These are phyloP conservation scores for Pinna nobilis DNA, from an alignment of 1,140 invertebrate species.

Conservation along the genomic window DNA sequence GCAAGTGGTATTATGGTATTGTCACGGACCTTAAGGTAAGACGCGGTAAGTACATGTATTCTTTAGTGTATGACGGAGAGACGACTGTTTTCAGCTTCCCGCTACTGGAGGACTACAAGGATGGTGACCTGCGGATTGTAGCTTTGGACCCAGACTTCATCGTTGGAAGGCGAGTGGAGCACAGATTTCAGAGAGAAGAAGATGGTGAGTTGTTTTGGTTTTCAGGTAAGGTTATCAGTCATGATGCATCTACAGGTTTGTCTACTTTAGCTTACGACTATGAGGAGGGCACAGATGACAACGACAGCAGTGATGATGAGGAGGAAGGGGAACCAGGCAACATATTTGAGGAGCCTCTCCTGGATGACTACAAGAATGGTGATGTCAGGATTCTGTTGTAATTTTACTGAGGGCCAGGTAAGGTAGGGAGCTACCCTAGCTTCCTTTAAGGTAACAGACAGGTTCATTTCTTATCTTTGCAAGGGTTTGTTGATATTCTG, in stretches of 20 bases:
- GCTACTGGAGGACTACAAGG: background rate
- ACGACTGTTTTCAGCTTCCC: background rate
- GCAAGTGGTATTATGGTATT: slow-evolving; percentile 17
- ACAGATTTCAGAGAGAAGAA: too few relatives aligned
- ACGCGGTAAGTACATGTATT: too few relatives aligned
- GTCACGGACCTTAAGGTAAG: slow-evolving; percentile 13
- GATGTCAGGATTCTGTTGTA: slow-evolving; percentile 16
- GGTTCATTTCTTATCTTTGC: too few relatives aligned
- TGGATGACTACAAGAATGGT: slow-evolving; percentile 5
- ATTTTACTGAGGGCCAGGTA: too few relatives aligned
- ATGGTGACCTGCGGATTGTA: background rate
- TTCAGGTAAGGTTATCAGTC: background rate
- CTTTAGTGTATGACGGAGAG: slow-evolving; percentile 21
- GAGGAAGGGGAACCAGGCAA: background rate
- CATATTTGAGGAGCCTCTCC: slow-evolving; percentile 1
- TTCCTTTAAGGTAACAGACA: too few relatives aligned
- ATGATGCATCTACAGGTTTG: slow-evolving; percentile 3
- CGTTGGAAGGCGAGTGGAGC: too few relatives aligned
- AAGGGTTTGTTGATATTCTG: too few relatives aligned
- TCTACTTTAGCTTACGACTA: slow-evolving; percentile 2
- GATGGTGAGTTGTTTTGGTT: too few relatives aligned
- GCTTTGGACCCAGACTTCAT: slow-evolving; percentile 11
- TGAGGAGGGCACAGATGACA: too few relatives aligned
- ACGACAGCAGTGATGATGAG: background rate
- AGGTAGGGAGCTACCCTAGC: too few relatives aligned